Base-by-base conservation (phyloP, 2,888 invertebrate genomes). In the Drosophila robusta region DNA sequence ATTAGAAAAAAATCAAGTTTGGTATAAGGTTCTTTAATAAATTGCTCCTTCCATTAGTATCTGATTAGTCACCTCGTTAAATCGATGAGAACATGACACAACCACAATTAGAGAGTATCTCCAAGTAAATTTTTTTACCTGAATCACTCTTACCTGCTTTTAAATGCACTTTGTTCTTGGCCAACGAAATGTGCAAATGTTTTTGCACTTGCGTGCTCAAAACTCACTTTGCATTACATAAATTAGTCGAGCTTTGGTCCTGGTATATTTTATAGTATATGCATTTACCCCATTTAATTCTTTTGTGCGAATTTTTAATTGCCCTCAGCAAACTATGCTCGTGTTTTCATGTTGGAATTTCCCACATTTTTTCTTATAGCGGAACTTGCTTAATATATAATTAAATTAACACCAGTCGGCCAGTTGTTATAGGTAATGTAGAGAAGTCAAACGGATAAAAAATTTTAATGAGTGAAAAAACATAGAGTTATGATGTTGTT, bases 331-430 rank as follows among this genome's bases (percentile, higher is more conserved):
- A 34, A n/a, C 3, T 16, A n/a, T 38, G 24, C 46, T 22, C 6
- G 12, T 18, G 18, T 14, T 45, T 50, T 52, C 56, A 39, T 62
- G 63, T 29, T 29, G 65, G 68, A 61, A 64, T 74, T 84, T 64
- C 50, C 41, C 58, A 47, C 11, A 34, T 12, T 29, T 46, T 9
- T 39, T 16, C 16, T 16, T 14, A 7, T 12, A 22, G 16, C 24
- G n/a, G 11, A 44, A 39, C 36, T 45, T 44, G 39, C 44, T 60
- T 39, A 26, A 64, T 57, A 44, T 45, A 51, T 54, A 58, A 66
- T 66, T 77, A 60, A 69, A 84, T 81, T 67, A 80, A 80, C 81
- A 70, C 68, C 64, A 50, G 34, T 16, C 11, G 36, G 14, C 18
- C 8, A 12, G 14, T 16, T 46, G 6, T n/a, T 32, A 16, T 6